Base-by-base conservation (phyloP, 2,888 invertebrate species). In the Aricia artaxerxes region DNA sequence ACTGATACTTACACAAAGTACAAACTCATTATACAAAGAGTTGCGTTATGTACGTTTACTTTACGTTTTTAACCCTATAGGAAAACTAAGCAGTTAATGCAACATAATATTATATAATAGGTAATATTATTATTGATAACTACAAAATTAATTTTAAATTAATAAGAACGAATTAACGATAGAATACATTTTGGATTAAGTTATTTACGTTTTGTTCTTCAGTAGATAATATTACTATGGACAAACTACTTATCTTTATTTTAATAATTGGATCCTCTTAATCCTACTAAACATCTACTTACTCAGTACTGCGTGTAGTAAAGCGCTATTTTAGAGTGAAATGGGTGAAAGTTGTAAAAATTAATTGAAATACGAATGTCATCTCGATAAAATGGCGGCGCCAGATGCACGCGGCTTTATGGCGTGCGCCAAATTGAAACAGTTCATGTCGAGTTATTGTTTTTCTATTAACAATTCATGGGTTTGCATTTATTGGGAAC, bases 391-490 rank as follows among this genome's bases (percentile, higher is more conserved):
- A 92, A 92, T 90, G 88, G 91, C 92, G 88, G 89, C 91, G 90
- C 90, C 92, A 93, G 91, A 91, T 93, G 92, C 90, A 87, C 85
- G 86, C 82, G 82, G 83, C 85, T 94, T 94, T 94, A 94, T 92
- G 84, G 87, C 87, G 83, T 84, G 84, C 81, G 85, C 86, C 88
- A 93, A 94, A 94, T 94, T 93, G 93, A 90, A 92, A 85, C 85
- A 84, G 85, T 83, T 90, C 91, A 89, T 84, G 83, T 83, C 85
- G 81, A 85, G 87, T 91, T 93, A 93, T 93, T 90, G 92, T 89
- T 91, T 90, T 86, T 85, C 90, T 89, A 92, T 92, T 91, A 91
- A 89, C 90, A 89, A 82, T 84, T 75, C 49, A 49, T 57, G 24
- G 31, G 60, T 31, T 13, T 44, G 49, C 44, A 44, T 44, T 73